Evolutionary conservation across 2,888 invertebrate species (phyloP).

Genomic region (Hyposoter dolosus): DNA sequence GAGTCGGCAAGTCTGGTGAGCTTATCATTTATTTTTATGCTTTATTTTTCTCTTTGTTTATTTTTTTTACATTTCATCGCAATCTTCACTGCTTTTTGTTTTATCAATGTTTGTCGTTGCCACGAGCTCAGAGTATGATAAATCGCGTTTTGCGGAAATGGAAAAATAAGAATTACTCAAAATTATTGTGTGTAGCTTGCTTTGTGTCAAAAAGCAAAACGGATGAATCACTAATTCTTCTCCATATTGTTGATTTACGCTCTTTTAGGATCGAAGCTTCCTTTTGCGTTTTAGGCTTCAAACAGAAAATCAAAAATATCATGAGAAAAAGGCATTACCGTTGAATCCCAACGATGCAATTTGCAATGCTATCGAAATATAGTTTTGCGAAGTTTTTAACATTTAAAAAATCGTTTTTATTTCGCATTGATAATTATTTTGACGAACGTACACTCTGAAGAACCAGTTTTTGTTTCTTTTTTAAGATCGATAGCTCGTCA

Average conservation of each 20-base stretch:
- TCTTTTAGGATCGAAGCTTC: background rate
- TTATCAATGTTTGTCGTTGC: background rate
- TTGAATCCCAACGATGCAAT: background rate
- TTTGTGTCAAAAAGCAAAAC: background rate
- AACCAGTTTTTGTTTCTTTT: too few species aligned
- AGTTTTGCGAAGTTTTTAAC: too few species aligned
- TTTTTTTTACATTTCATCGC: background rate
- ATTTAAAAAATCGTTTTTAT: background rate
- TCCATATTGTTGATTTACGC: background rate
- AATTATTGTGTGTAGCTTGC: too few species aligned
- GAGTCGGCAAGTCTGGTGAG: slow-evolving; percentile 93
- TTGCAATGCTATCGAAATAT: background rate
- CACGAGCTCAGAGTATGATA: background rate
- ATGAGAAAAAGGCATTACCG: background rate
- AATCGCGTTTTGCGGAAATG: background rate
- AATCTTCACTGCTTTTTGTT: background rate
- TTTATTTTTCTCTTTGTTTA: background rate
- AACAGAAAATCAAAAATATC: background rate
- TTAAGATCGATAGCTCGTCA: too few species aligned
- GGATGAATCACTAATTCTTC: background rate
- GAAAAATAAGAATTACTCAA: background rate
- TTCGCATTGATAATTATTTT: too few species aligned
- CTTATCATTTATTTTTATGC: slow-evolving; percentile 68
- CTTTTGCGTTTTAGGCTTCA: background rate
- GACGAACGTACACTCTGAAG: too few species aligned